These are phyloP conservation scores for Haliaeetus leucogaster DNA, from an alignment of 2,113 vertebrate species.

Conservation along the genomic window DNA sequence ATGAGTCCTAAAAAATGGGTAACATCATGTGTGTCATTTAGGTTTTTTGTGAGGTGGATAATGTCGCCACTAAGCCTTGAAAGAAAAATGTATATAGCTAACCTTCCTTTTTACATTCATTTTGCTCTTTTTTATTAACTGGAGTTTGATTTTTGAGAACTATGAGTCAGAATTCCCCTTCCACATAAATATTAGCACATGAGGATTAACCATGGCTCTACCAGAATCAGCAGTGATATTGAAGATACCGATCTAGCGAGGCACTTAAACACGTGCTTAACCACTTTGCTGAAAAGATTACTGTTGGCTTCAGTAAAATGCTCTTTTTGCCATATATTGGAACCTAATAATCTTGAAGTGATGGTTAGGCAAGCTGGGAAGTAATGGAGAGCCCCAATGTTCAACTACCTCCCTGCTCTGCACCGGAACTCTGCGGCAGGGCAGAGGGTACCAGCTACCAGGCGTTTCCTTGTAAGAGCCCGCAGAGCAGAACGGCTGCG, in stretches of 20 bases:
- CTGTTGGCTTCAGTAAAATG: background rate
- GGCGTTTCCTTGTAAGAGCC: background rate
- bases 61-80: background rate
- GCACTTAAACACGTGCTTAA: background rate
- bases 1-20: background rate
- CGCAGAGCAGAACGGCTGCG: rapidly evolving
- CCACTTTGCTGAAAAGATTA: background rate
- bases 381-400: background rate
- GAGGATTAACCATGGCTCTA: background rate
- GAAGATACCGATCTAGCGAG: background rate
- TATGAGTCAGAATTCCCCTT: background rate
- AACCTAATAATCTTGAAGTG: background rate
- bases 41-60: background rate
- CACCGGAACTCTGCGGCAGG: background rate
- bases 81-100: background rate
- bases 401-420: background rate
- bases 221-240: background rate
- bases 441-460: too few species aligned
- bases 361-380: background rate
- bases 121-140: background rate
- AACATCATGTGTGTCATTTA: background rate
- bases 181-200: background rate
- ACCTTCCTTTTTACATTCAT: background rate
- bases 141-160: background rate
- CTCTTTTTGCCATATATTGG: background rate